Evolutionary conservation across 2,888 invertebrate species (phyloP).

Genomic region (Drosophila gaucha): DNA sequence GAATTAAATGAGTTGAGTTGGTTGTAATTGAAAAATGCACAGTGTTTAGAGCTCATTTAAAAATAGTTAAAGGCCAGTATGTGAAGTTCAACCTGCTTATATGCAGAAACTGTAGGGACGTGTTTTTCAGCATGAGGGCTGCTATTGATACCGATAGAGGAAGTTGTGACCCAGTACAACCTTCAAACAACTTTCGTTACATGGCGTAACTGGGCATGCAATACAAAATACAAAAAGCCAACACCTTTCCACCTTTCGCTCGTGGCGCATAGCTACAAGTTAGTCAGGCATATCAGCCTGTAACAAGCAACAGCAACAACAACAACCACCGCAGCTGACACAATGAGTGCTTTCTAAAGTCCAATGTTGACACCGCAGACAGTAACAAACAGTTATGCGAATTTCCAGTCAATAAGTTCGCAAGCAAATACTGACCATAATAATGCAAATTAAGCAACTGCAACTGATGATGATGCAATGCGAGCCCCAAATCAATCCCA

Average conservation of each 20-base stretch:
- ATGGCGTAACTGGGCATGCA: constrained; percentile 41
- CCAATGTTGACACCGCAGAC: constrained; percentile 17
- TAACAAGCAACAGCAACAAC: constrained; percentile 4
- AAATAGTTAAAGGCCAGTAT: constrained; percentile 16
- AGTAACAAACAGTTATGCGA: constrained; percentile 32
- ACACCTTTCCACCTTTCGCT: constrained; percentile 80
- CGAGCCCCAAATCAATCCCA: constrained; percentile 52
- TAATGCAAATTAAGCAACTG: constrained; percentile 75
- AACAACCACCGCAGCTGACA: constrained; percentile 15
- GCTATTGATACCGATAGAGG: constrained; percentile 15
- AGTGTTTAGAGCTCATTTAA: constrained; percentile 44
- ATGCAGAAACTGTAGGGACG: not conserved
- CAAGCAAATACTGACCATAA: constrained; percentile 62
- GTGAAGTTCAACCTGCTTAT: not conserved
- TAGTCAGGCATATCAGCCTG: constrained; percentile 68
- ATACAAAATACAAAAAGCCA: constrained; percentile 51
- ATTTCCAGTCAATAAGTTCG: constrained; percentile 65
- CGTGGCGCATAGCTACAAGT: constrained; percentile 60
- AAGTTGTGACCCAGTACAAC: constrained; percentile 62
- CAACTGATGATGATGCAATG: constrained; percentile 58
- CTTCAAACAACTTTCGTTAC: constrained; percentile 74
- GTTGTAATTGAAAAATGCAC: constrained; percentile 23
- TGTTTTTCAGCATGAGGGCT: not conserved
- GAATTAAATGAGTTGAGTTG: constrained; percentile 42
- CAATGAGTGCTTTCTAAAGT: constrained; percentile 64